These are phyloP conservation scores for Calliopsis andreniformis DNA, from an alignment of 1,140 invertebrate species.

Conservation along the genomic window DNA sequence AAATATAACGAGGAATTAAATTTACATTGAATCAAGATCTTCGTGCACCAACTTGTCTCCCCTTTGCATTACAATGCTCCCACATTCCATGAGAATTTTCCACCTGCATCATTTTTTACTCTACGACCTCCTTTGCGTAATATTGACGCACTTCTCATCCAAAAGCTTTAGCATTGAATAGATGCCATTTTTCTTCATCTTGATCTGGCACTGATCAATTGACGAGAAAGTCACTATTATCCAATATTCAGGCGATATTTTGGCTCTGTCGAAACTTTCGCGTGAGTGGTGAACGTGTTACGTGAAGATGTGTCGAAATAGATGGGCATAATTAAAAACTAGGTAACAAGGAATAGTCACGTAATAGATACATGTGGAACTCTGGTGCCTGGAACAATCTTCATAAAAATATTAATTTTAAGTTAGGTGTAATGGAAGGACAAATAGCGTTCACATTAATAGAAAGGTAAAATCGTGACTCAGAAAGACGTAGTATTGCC, in stretches of 20 bases:
- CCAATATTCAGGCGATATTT: slow-evolving; percentile 13
- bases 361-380: too few species aligned
- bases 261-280: slow-evolving; percentile 26
- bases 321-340: slow-evolving; percentile 2
- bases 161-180: neutral
- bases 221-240: slow-evolving; percentile 12
- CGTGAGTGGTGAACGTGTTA: neutral
- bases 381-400: too few species aligned
- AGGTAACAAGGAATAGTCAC: neutral
- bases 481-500: too few species aligned
- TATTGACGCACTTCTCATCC: neutral
- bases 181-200: too few species aligned
- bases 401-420: too few species aligned
- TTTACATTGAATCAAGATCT: neutral
- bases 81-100: neutral
- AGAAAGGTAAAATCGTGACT: too few species aligned
- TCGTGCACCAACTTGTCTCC: neutral
- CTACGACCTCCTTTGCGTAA: neutral
- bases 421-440: too few species aligned
- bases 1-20: neutral
- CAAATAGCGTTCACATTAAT: too few species aligned
- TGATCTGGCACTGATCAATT: too few species aligned
- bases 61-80: neutral
- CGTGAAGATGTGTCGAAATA: neutral
- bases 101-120: neutral